phyloP scores from a whole-genome alignment of 2,797 vertebrate species.

The Glyptemys insculpta region DNA sequence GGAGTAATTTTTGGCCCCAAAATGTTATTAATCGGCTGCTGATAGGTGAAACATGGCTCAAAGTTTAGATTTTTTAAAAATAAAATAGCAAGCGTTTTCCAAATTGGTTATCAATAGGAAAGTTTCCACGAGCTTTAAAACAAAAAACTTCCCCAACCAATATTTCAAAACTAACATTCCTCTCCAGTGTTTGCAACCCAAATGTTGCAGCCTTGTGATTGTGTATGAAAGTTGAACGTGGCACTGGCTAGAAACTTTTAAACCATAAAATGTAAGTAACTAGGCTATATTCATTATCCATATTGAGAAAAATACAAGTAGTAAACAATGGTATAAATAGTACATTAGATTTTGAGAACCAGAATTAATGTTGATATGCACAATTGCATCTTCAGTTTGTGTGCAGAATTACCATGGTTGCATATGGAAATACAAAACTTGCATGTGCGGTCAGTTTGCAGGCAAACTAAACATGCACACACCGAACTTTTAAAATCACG shows the following conservation, averaged over 20 bases:
- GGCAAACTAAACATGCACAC: not conserved
- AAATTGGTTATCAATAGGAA: not conserved
- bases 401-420: not conserved
- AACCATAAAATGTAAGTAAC: not conserved
- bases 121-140: not conserved
- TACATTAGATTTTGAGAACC: not conserved
- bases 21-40: accelerated
- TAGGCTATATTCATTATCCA: not conserved
- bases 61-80: not conserved
- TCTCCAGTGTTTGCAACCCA: not conserved
- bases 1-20: accelerated
- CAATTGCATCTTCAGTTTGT: accelerated
- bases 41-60: not conserved
- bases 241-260: not conserved
- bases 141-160: not conserved
- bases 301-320: not conserved
- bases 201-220: not conserved
- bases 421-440: not conserved
- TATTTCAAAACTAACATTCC: not conserved
- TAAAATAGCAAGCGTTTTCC: not conserved
- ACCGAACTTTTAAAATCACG: not conserved
- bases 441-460: accelerated
- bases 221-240: not conserved
- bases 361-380: not conserved
- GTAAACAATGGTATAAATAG: not conserved